Evolutionary conservation across 2,113 vertebrate species (phyloP).

Genomic region (Chamaea fasciata): DNA sequence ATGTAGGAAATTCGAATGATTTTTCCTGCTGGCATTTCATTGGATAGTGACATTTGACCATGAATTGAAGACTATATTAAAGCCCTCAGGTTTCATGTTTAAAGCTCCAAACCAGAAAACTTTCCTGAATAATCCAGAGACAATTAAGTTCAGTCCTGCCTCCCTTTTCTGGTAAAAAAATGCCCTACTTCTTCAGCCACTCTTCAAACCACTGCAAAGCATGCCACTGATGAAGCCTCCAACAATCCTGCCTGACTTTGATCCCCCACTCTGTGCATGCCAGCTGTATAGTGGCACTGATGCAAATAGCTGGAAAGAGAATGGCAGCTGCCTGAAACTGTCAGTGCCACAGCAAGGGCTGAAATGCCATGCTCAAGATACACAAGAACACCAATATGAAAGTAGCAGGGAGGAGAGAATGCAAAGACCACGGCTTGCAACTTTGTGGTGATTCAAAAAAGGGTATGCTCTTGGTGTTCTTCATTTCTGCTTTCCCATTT

Average conservation of each 20-base stretch:
- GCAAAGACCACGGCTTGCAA: neutral
- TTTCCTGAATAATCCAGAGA: neutral
- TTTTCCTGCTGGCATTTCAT: neutral
- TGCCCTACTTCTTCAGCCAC: neutral
- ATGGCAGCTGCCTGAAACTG: neutral
- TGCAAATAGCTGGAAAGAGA: neutral
- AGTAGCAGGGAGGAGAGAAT: neutral
- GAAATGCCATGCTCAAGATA: neutral
- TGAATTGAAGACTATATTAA: neutral
- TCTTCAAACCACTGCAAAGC: neutral
- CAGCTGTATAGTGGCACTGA: neutral
- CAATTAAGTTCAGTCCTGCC: neutral
- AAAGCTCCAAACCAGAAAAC: neutral
- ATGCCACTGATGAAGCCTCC: fast-evolving
- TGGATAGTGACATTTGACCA: neutral
- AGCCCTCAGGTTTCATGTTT: neutral
- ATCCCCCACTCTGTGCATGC: fast-evolving
- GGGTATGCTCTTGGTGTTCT: neutral
- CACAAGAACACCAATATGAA: neutral
- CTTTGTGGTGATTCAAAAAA: neutral
- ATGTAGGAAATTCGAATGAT: neutral
- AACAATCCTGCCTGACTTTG: neutral
- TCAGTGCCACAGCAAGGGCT: neutral
- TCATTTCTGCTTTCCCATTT: neutral
- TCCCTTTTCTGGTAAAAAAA: neutral